Evolutionary conservation across 2,888 invertebrate genomes (phyloP), one percentile per base, ranked within the genome.

Genomic region (Hydraecia micacea): DNA sequence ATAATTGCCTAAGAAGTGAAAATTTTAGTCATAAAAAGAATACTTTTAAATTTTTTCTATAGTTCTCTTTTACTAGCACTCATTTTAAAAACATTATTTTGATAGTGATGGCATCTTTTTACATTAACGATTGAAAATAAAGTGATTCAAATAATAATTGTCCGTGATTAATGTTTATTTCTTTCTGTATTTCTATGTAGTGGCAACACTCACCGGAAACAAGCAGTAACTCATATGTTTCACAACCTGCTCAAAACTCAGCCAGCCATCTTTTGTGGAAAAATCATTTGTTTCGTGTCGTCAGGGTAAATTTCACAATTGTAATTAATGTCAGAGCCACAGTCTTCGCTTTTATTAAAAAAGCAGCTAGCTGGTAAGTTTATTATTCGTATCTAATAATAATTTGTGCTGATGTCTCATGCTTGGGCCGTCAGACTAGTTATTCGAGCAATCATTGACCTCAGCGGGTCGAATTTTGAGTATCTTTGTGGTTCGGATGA

Each of bases 281-380:
- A 97, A 97, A 97, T 97, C 97, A 97, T 97, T 97, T 97, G 97
- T 97, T 97, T 97, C 97, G 97, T 97, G 97, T 97, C 97, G 97
- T 97, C 97, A 97, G 97, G 97, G 97, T 98, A 97, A 97, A 98
- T 97, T 98, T 98, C 97, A 97, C 97, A 98, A 97, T 97, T 97
- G 98, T 98, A 98, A 98, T 98, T 98, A 98, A 99, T 99, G 99
- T 98, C 98, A 98, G 98, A 99, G 97, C 98, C 98, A 98, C 99
- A 99, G 98, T 99, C 99, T 97, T 98, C 99, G 97, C 98, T 99
- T 97, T 97, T 99, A 97, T 97, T 99, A 97, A 98, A 98, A 97
- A 99, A 99, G 98, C 99, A 99, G 97, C 97, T 99, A 97, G 98
- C 99, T 98, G 99, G 99, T 99, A 97, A 97, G 97, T 97, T 83